phyloP scores from a whole-genome alignment of 2,797 vertebrate species.

The Anabas testudineus region DNA sequence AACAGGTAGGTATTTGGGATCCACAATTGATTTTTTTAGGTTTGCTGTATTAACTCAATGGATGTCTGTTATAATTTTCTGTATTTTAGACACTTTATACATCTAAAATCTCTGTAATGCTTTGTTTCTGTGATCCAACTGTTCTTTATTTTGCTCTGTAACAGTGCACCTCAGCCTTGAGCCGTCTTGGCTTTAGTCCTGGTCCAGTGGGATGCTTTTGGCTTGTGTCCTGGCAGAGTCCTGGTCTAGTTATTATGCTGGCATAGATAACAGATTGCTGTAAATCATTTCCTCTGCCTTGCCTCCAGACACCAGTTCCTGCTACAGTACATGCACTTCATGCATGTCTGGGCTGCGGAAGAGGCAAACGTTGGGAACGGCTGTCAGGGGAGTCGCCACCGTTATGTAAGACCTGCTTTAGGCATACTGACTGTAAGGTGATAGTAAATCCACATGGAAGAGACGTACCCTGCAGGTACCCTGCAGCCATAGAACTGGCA shows the following conservation, averaged over 20 bases:
- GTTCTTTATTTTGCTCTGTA: slow-evolving; percentile 12
- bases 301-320: slow-evolving; percentile 46
- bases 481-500: slow-evolving; percentile 40
- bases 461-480: slow-evolving; percentile 47
- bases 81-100: too few species aligned
- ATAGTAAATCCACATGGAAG: slow-evolving; percentile 44
- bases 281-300: slow-evolving; percentile 63
- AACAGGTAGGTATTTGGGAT: too few species aligned
- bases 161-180: slow-evolving; percentile 15
- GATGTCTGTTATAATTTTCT: not conserved
- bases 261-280: slow-evolving; percentile 44
- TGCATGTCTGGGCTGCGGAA: slow-evolving; percentile 46
- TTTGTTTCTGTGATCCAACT: slow-evolving; percentile 7
- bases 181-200: slow-evolving; percentile 25
- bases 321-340: slow-evolving; percentile 39
- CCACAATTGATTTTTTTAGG: too few species aligned
- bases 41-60: not conserved
- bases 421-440: slow-evolving; percentile 22
- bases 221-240: slow-evolving; percentile 55
- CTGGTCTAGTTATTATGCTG: slow-evolving; percentile 71
- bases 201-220: slow-evolving; percentile 48
- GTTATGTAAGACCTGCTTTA: slow-evolving; percentile 58
- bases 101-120: not conserved
- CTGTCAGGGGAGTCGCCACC: slow-evolving; percentile 31
- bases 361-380: slow-evolving; percentile 38